Conservation (phyloP, 1,140 invertebrate species). For the Tetragonula clypearis region DNA sequence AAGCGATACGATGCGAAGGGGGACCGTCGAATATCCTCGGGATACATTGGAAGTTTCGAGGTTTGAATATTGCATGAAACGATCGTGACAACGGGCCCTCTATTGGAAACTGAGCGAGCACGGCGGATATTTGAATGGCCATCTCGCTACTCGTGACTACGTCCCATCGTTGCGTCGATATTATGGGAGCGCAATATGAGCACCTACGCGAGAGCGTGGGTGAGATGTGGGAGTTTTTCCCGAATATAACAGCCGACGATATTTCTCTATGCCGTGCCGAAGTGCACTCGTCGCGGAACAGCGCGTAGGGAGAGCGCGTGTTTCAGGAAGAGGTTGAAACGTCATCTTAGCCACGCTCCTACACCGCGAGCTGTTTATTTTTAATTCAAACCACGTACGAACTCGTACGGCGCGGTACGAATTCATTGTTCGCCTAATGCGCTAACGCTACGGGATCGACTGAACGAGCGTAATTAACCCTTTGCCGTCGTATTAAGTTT, state of each 20-base stretch:
- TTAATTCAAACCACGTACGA: neutral
- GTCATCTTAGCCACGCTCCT: slow-evolving; percentile 1
- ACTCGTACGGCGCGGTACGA: neutral
- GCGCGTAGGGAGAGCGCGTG: slow-evolving; percentile 18
- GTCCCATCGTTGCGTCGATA: slow-evolving; percentile 35
- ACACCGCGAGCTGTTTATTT: slow-evolving; percentile 9
- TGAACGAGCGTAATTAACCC: neutral
- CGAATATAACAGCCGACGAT: slow-evolving; percentile 17
- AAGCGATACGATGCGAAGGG: neutral
- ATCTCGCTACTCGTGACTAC: slow-evolving; percentile 14
- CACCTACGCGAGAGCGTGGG: slow-evolving; percentile 49
- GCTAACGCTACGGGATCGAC: too few species aligned
- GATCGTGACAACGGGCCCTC: neutral
- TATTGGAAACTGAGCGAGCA: neutral
- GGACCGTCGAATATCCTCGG: neutral
- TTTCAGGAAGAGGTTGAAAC: slow-evolving; percentile 32
- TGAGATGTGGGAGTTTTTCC: slow-evolving; percentile 29
- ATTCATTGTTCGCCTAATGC: neutral
- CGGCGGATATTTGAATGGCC: slow-evolving; percentile 17
- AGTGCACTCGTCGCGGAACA: slow-evolving; percentile 16
- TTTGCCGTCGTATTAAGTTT: too few species aligned
- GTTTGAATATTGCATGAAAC: slow-evolving; percentile 25
- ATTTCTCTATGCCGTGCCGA: slow-evolving; percentile 16
- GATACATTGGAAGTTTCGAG: neutral
- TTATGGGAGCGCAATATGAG: slow-evolving; percentile 52